Evolutionary conservation across 1,140 invertebrate genomes (phyloP).

Genomic region (Phenacoccus solenopsis): DNA sequence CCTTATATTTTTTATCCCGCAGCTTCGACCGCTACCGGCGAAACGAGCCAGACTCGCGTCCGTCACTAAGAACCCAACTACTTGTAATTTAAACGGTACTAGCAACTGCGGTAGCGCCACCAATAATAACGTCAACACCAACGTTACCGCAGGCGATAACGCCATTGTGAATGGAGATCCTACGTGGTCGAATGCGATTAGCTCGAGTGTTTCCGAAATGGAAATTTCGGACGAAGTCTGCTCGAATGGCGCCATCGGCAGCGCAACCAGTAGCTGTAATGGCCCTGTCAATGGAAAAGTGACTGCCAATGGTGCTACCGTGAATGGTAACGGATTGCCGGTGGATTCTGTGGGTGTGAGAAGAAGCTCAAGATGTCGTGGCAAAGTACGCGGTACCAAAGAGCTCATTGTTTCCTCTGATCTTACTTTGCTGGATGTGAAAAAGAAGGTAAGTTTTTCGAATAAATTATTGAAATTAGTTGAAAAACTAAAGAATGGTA

Average conservation of each 20-base stretch:
- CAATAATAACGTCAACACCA: too few relatives aligned
- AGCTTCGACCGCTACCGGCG: too few relatives aligned
- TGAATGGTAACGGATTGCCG: neutral
- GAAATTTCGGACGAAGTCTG: neutral
- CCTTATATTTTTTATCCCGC: too few relatives aligned
- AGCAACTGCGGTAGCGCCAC: too few relatives aligned
- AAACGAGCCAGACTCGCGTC: too few relatives aligned
- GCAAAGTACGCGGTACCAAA: conserved; percentile 20
- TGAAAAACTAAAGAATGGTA: too few relatives aligned
- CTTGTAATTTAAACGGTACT: too few relatives aligned
- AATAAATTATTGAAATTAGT: too few relatives aligned
- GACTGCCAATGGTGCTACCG: neutral
- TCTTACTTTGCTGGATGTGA: conserved; percentile 25
- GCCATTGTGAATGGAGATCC: too few relatives aligned
- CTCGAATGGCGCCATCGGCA: neutral
- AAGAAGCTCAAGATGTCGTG: conserved; percentile 22
- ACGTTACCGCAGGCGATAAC: too few relatives aligned
- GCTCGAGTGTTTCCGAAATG: neutral
- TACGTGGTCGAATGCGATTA: too few relatives aligned
- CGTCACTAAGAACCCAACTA: too few relatives aligned
- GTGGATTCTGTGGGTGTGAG: conserved; percentile 1
- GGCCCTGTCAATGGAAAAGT: neutral
- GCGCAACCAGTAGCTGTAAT: neutral
- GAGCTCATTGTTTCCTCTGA: conserved; percentile 24
- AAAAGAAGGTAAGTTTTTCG: conserved; percentile 24